A percentile compares a stretch with the other conserved stretches of the same genome.
Conservation (phyloP, 2,888 invertebrate species). For the Escarpia spicata region DNA sequence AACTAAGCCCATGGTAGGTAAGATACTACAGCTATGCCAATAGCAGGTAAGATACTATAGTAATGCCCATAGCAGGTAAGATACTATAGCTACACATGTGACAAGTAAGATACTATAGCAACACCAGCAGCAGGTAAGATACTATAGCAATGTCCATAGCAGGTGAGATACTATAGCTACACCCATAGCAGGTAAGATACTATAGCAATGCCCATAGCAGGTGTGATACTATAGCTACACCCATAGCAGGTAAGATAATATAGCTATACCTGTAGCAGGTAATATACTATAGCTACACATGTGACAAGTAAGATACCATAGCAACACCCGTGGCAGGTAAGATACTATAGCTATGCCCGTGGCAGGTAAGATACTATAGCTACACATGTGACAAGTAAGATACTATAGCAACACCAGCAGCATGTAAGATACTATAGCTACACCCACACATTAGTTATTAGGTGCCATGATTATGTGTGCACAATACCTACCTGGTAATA, state of each 20-base stretch:
- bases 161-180: neutral
- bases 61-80: neutral
- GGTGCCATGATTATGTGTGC: no score
- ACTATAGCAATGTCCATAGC: neutral
- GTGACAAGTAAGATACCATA: neutral
- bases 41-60: neutral
- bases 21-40: neutral
- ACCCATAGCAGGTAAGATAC: neutral
- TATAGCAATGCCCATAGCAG: neutral
- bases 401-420: no score
- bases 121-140: neutral
- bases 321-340: neutral
- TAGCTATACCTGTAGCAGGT: no score
- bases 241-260: neutral
- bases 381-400: no score
- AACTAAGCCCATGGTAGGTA: neutral
- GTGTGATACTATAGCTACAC: neutral
- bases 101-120: neutral
- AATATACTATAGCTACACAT: no score
- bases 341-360: no score
- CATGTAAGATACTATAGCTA: no score
- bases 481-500: no score
- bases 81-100: neutral
- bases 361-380: no score
- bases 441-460: neutral